Percentiles rank a stretch among this genome's conserved stretches.
Conservation (phyloP, 2,888 invertebrate genomes). For the Azorinus chamasolen region DNA sequence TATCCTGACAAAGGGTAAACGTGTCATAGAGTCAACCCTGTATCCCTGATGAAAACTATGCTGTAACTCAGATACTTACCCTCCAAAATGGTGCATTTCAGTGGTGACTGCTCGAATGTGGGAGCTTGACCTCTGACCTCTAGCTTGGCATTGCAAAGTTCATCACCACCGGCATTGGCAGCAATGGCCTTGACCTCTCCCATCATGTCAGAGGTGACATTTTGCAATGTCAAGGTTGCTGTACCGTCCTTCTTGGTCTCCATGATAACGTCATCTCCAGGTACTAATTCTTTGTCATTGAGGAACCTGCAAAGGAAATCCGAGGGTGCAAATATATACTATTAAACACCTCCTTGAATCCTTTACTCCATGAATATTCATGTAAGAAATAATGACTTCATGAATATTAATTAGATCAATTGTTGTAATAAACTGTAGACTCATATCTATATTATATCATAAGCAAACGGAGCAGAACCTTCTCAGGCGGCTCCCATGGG, state of each 20-base stretch:
- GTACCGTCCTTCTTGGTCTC: slow-evolving; percentile 87
- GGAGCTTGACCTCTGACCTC: slow-evolving; percentile 85
- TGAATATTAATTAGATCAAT: not conserved
- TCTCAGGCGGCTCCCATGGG: too few species aligned
- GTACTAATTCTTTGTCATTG: slow-evolving; percentile 82
- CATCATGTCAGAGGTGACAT: slow-evolving; percentile 92
- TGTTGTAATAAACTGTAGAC: not conserved
- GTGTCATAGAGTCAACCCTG: too few species aligned
- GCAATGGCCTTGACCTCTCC: slow-evolving; percentile 91
- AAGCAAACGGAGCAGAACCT: too few species aligned
- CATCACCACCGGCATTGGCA: slow-evolving; percentile 91
- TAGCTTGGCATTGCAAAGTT: slow-evolving; percentile 87
- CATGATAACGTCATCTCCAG: slow-evolving; percentile 77
- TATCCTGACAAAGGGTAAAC: too few species aligned
- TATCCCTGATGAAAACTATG: too few species aligned
- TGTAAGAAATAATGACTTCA: not conserved
- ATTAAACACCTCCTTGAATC: too few species aligned
- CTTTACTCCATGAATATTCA: too few species aligned
- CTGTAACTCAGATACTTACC: slow-evolving; percentile 69
- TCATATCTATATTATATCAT: too few species aligned
- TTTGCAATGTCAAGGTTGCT: slow-evolving; percentile 89
- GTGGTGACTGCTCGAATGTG: slow-evolving; percentile 82
- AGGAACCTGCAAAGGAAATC: slow-evolving; percentile 69
- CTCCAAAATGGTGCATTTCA: slow-evolving; percentile 85
- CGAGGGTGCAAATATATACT: too few species aligned